Evolutionary conservation across 1,140 invertebrate species (phyloP).

Genomic region (Cylas formicarius): DNA sequence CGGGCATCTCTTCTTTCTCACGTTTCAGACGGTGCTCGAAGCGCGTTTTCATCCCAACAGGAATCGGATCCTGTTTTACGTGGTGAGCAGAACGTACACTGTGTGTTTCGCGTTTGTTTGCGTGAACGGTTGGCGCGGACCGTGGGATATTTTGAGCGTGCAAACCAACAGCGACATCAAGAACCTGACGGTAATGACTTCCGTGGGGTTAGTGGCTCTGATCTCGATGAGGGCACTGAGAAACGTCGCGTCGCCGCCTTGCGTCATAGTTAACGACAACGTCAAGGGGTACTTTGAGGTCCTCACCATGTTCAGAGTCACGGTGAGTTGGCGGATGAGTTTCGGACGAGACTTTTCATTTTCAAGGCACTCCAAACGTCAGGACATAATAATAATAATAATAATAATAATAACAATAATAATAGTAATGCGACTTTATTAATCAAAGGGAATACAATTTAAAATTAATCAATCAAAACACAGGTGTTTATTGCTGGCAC

Average conservation of each 20-base stretch:
- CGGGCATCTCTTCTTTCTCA: conserved; percentile 59
- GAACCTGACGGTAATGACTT: conserved; percentile 53
- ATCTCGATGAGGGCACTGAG: conserved; percentile 59
- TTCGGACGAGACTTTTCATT: too few relatives aligned
- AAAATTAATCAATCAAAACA: too few relatives aligned
- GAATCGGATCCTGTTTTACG: conserved; percentile 59
- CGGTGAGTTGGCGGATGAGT: conserved; percentile 50
- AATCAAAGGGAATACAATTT: too few relatives aligned
- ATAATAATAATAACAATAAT: too few relatives aligned
- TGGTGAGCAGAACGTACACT: conserved; percentile 67
- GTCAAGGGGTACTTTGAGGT: conserved; percentile 72
- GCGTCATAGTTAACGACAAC: conserved; percentile 64
- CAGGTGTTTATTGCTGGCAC: too few relatives aligned
- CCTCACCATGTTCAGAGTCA: conserved; percentile 70
- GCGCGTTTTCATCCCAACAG: conserved; percentile 57
- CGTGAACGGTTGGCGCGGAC: conserved; percentile 77
- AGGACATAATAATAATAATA: background rate
- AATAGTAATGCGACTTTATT: too few relatives aligned
- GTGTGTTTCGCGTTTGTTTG: conserved; percentile 66
- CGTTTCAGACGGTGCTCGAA: conserved; percentile 57
- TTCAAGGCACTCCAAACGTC: too few relatives aligned
- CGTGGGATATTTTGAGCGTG: conserved; percentile 67
- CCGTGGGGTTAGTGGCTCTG: conserved; percentile 57
- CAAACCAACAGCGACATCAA: conserved; percentile 53
- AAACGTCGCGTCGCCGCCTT: conserved; percentile 75